Evolutionary conservation across 2,888 invertebrate genomes (phyloP), one percentile per base, ranked within the genome.

Genomic region (Drosophila helvetica): DNA sequence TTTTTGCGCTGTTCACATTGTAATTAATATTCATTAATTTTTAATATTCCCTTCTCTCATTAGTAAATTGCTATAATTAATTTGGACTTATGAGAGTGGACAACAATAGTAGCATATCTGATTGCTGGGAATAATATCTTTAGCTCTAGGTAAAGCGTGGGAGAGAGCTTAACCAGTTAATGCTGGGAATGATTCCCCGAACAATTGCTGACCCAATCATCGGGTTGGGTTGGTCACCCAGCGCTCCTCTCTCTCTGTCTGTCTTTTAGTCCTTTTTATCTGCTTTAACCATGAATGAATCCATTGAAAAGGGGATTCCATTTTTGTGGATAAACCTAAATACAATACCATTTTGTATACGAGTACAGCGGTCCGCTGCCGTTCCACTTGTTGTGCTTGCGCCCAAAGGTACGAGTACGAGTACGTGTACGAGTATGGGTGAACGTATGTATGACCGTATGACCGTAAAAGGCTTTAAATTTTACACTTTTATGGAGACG

Each of bases 281-380:
- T 79, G 71, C 79, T 88, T 88, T 74, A 76, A 73, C 86, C 86
- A 86, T 88, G 87, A 88, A 80, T 86, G 86, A 82, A 66, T 84
- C 70, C 87, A 72, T 75, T 81, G 87, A 86, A 86, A 76, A 67
- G 80, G 67, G 38, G 38, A 7, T 38, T 7, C 38, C 15, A 38
- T 57, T 72, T 77, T 75, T 85, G 83, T 60, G 64, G 68, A 33
- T 78, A 73, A 80, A 84, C 74, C 86, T 85, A 86, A 87, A 86
- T 83, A 73, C 83, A 87, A 86, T 83, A 75, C 83, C 86, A 72
- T 72, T 86, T 70, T 85, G 80, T 80, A 56, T 71, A 74, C 58
- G 71, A 69, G 22, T 22, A 60, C 68, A 64, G 66, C 63, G 61
- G 65, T 64, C 54, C 51, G 57, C n/a, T 58, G 78, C 86, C 51